A percentile compares a stretch with the other conserved stretches of the same genome.
These are phyloP conservation scores for Cardiocondyla obscurior DNA, from an alignment of 1,140 invertebrate species.

Conservation along the genomic window DNA sequence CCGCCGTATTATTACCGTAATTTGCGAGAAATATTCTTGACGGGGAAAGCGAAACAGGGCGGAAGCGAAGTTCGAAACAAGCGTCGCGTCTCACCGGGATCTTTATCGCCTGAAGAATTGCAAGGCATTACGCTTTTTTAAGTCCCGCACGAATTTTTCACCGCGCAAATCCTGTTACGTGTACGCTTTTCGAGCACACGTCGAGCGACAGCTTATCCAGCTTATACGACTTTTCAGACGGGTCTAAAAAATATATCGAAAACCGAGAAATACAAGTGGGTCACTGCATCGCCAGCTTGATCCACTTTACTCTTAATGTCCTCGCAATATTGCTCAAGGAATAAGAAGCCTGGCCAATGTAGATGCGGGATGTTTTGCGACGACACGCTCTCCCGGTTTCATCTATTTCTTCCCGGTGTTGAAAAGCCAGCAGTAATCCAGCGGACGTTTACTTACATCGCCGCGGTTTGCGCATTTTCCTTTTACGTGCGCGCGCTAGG, in stretches of 20 bases:
- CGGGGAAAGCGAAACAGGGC: not conserved
- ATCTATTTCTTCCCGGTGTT: constrained; percentile 23
- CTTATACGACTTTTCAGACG: constrained; percentile 8
- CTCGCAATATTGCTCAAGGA: constrained; percentile 24
- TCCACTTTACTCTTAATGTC: constrained; percentile 54
- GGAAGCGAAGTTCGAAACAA: not conserved
- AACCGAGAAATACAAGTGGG: constrained; percentile 34
- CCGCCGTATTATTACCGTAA: not conserved
- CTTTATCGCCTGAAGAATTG: not conserved
- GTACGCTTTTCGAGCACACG: constrained; percentile 38
- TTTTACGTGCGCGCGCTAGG: not conserved
- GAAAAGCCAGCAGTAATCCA: constrained; percentile 4
- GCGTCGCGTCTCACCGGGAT: not conserved
- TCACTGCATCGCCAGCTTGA: constrained; percentile 27
- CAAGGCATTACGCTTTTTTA: constrained; percentile 23
- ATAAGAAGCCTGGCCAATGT: constrained; percentile 29
- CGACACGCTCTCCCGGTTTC: constrained; percentile 11
- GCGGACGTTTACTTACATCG: not conserved
- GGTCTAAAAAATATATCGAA: constrained; percentile 20
- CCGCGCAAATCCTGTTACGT: constrained; percentile 45
- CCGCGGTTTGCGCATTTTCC: not conserved
- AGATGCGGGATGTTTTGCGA: constrained; percentile 45
- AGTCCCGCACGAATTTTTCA: not conserved
- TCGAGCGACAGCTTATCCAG: constrained; percentile 34
- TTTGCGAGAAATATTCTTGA: not conserved